Conservation (phyloP, 2,888 invertebrate species). For the Gastracanthus pulcherrimus region DNA sequence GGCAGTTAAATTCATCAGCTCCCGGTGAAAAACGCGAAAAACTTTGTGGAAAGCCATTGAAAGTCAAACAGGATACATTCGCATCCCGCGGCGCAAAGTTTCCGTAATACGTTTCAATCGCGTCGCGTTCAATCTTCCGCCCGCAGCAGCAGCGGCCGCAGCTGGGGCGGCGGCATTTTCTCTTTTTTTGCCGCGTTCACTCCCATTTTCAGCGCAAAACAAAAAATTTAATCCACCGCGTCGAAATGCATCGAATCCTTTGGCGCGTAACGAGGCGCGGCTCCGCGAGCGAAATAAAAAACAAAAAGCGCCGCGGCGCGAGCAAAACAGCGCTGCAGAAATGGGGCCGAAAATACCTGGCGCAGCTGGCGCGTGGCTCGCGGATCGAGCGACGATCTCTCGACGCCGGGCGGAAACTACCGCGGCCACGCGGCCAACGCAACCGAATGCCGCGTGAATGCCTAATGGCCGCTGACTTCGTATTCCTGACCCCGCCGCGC, state of each 20-base stretch:
- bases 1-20: not conserved
- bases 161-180: not conserved
- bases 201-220: not conserved
- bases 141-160: not conserved
- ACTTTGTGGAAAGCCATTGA: slow-evolving; percentile 5
- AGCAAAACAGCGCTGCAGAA: not conserved
- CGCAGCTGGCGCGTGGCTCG: not conserved
- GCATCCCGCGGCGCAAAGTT: slow-evolving; percentile 4
- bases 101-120: not conserved
- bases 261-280: not conserved
- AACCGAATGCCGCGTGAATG: too few relatives aligned
- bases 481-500: too few relatives aligned
- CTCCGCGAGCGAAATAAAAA: not conserved
- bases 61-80: slow-evolving; percentile 11
- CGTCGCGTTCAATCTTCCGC: slow-evolving; percentile 16
- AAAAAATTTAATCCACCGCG: slow-evolving; percentile 12
- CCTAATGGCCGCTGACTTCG: too few relatives aligned
- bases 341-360: not conserved
- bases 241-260: slow-evolving; percentile 10
- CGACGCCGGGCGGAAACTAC: too few relatives aligned
- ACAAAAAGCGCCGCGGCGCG: not conserved
- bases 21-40: not conserved
- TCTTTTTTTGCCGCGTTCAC: not conserved
- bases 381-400: not conserved
- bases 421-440: too few relatives aligned